Percentiles rank a stretch among this genome's conserved stretches.
Conservation (phyloP, 2,113 vertebrate species). For the Andinoacara biseriatus region DNA sequence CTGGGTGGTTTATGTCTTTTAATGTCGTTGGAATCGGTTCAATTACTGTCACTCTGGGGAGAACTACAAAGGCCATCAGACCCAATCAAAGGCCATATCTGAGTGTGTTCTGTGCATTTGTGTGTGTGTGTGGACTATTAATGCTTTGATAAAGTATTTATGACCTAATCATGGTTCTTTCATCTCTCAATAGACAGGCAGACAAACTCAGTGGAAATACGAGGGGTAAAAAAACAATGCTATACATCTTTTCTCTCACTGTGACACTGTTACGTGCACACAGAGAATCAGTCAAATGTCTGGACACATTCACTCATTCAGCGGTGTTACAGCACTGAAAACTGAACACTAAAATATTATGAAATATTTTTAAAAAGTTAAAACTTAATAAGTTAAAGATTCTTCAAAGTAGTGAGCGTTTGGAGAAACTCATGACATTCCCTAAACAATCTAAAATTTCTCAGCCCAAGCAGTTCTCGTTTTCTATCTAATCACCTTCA, state of each 20-base stretch:
- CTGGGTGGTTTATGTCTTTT: slow-evolving; percentile 62
- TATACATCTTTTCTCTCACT: slow-evolving; percentile 23
- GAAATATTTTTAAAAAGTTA: not conserved
- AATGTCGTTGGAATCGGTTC: slow-evolving; percentile 69
- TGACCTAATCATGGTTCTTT: slow-evolving; percentile 60
- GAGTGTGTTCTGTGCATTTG: slow-evolving; percentile 24
- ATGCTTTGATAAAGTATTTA: slow-evolving; percentile 75
- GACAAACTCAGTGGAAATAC: slow-evolving; percentile 35
- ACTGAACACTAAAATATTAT: not conserved
- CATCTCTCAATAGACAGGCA: slow-evolving; percentile 55
- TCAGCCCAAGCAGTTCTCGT: not conserved
- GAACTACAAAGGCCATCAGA: slow-evolving; percentile 71
- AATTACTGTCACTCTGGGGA: slow-evolving; percentile 70
- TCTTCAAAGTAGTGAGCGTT: not conserved
- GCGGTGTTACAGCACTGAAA: not conserved
- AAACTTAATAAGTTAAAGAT: not conserved
- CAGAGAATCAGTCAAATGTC: not conserved
- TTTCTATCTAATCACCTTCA: not conserved
- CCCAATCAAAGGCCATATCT: slow-evolving; percentile 57
- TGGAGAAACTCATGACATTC: not conserved
- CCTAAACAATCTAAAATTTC: not conserved
- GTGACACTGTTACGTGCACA: not conserved
- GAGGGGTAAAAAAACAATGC: slow-evolving; percentile 12
- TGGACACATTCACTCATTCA: not conserved
- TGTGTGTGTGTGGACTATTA: slow-evolving; percentile 14